Percentiles rank a stretch among this genome's conserved stretches.
phyloP scores from a whole-genome alignment of 2,113 vertebrate genomes.

The Elgaria multicarinata region DNA sequence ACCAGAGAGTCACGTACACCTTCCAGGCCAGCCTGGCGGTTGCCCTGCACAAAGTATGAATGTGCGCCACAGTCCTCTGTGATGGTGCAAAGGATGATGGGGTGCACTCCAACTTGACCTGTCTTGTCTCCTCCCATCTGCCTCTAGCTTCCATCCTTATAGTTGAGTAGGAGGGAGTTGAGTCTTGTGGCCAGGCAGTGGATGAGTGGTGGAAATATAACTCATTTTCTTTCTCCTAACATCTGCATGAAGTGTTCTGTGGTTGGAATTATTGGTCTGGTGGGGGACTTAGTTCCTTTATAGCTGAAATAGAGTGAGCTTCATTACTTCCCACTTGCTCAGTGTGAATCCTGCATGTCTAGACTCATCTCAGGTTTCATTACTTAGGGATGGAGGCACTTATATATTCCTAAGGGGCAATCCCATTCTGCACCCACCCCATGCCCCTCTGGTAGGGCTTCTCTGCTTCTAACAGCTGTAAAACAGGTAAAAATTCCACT shows the following conservation, averaged over 20 bases:
- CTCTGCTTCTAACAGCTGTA: background rate
- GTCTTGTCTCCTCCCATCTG: background rate
- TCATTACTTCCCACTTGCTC: background rate
- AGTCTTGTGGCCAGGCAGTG: background rate
- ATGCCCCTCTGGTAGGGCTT: background rate
- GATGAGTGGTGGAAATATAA: background rate
- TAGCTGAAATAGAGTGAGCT: background rate
- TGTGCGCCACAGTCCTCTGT: background rate
- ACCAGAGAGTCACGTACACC: no score
- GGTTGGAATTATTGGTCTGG: background rate
- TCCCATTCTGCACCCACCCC: background rate
- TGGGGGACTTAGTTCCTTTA: background rate
- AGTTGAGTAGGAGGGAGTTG: background rate
- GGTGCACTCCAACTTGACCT: background rate
- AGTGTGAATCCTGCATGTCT: background rate
- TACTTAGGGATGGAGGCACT: background rate
- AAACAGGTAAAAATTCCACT: background rate
- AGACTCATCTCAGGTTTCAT: background rate
- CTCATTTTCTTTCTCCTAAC: background rate
- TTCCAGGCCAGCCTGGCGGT: background rate
- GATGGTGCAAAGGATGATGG: background rate
- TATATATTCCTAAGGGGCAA: slow-evolving; percentile 16
- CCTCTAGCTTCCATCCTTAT: background rate
- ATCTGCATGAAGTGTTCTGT: background rate
- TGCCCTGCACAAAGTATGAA: background rate